Conservation (phyloP, 2,888 invertebrate genomes). For the Eueremaeus valkanovi region DNA sequence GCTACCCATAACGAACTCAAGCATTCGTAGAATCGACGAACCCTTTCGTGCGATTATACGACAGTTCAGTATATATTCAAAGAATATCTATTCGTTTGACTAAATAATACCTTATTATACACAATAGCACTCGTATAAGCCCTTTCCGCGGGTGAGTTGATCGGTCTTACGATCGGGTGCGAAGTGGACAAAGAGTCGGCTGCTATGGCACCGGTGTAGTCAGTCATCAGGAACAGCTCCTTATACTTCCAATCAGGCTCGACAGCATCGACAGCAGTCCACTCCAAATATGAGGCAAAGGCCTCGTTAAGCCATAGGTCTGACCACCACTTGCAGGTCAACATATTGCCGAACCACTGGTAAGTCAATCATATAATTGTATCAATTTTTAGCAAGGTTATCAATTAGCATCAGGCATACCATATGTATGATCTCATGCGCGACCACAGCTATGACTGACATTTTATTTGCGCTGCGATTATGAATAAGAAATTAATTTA, state of each 20-base stretch:
- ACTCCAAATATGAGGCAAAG: slow-evolving; percentile 84
- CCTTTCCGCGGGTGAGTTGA: slow-evolving; percentile 15
- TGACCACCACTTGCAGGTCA: slow-evolving; percentile 70
- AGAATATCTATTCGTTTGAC: background rate
- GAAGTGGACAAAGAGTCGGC: slow-evolving; percentile 34
- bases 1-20: slow-evolving; percentile 51
- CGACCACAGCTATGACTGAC: slow-evolving; percentile 72
- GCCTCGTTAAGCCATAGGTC: slow-evolving; percentile 87
- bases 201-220: slow-evolving; percentile 6
- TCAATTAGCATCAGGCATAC: slow-evolving; percentile 48
- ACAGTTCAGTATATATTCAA: no score
- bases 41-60: slow-evolving; percentile 73
- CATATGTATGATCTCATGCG: slow-evolving; percentile 87
- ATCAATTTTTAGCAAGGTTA: background rate
- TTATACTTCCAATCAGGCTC: slow-evolving; percentile 33
- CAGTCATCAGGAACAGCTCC: slow-evolving; percentile 37
- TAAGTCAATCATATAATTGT: background rate
- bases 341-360: slow-evolving; percentile 58
- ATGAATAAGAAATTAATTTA: no score
- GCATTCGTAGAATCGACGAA: slow-evolving; percentile 78
- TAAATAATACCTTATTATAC: background rate
- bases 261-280: slow-evolving; percentile 59
- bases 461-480: slow-evolving; percentile 69
- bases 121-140: slow-evolving; percentile 34
- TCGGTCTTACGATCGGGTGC: slow-evolving; percentile 34